Evolutionary conservation across 2,797 vertebrate genomes (phyloP).

Genomic region (Channallabes apus): DNA sequence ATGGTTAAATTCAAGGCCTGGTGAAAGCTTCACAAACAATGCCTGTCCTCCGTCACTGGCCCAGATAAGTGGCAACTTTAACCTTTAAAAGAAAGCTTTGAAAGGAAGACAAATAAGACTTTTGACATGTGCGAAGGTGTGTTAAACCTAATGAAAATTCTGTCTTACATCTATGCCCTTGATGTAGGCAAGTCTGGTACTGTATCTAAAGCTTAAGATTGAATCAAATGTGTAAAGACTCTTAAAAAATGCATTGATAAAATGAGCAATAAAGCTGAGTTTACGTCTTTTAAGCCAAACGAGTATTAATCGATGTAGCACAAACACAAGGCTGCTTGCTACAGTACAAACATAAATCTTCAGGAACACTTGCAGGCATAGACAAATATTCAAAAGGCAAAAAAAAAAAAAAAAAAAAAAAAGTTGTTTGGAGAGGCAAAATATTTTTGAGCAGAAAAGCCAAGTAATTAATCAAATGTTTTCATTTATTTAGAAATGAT

Average conservation of each 20-base stretch:
- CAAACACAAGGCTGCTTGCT: constrained; percentile 30
- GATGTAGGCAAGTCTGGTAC: constrained; percentile 37
- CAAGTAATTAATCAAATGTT: constrained; percentile 40
- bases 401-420: too few species aligned
- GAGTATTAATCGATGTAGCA: constrained; percentile 29
- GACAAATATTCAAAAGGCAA: constrained; percentile 7
- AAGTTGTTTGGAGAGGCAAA: constrained; percentile 19
- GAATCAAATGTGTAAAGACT: constrained; percentile 34
- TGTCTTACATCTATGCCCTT: constrained; percentile 15
- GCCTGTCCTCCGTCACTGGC: constrained; percentile 6
- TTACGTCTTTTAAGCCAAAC: constrained; percentile 38
- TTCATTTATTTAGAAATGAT: constrained; percentile 48
- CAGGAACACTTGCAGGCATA: constrained; percentile 21
- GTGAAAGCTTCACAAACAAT: constrained; percentile 28
- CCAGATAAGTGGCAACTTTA: neutral
- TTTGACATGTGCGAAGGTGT: constrained; percentile 18
- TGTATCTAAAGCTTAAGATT: constrained; percentile 32
- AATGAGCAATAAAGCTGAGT: constrained; percentile 34
- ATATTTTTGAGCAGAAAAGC: constrained; percentile 22
- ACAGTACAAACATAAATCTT: constrained; percentile 25
- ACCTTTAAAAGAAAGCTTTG: constrained; percentile 4
- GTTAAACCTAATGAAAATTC: constrained; percentile 44
- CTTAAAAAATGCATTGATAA: constrained; percentile 37
- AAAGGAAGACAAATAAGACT: constrained; percentile 6
- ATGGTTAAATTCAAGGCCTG: constrained; percentile 13